Evolutionary conservation across 2,113 vertebrate species (phyloP), one percentile per base, ranked within the genome.

Genomic region (Mungos mungo): DNA sequence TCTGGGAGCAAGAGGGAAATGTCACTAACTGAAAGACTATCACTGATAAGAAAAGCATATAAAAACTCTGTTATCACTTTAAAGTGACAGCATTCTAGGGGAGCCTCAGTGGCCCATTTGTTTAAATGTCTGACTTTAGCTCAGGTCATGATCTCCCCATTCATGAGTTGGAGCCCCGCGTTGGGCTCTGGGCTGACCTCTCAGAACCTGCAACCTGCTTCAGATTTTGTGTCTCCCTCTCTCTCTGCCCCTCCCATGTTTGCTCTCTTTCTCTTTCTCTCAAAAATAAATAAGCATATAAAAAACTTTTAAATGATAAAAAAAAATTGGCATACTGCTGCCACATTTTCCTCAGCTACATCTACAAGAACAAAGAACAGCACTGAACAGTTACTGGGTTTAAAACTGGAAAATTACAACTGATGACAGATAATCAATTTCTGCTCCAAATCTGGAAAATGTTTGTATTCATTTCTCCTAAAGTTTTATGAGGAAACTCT

Each of bases 321-420:
- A 13, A 50, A 50, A 50, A 50, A 50, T 50, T 50, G 13, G 31
- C 3, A 71, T 31, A 3, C 1, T 45, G 63, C 13, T 5, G 52
- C 19, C 5, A 60, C 50, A 45, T 88, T 86, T 90, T 94, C 12
- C 11, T 88, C 57, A 76, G 25, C 45, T 27, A 38, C 31, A 57
- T 88, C 80, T 71, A 96, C 23, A 86, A 63, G 19, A 90, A 77
- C 23, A 81, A 90, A 69, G 83, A 74, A 41, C 31, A n/a, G 60
- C 35, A 60, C 50, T 68, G 10, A 87, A 52, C 10, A 68, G 14
- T 14, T 72, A 3, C 29, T 79, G 38, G 13, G 2, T 81, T 76
- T 81, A 68, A 88, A 93, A 93, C 6, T 65, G 23, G 27, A 96
- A 91, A 92, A 85, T 80, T 76, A n/a, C 11, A 84, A 77, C 18